Percentiles rank a stretch among this genome's conserved stretches.
These are phyloP conservation scores for Eufriesea mexicana DNA, from an alignment of 1,140 invertebrate species.

Conservation along the genomic window DNA sequence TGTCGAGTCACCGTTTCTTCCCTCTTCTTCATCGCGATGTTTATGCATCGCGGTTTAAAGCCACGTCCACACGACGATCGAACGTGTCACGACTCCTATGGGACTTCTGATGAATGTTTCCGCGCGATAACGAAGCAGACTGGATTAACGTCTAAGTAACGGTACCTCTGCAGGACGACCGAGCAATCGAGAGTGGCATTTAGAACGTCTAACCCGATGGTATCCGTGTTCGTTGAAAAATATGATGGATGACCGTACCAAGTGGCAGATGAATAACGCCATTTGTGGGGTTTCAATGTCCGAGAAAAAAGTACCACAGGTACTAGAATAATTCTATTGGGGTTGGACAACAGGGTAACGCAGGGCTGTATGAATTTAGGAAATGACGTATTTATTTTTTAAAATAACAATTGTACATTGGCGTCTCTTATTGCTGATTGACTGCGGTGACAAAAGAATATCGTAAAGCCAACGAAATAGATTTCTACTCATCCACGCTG, in stretches of 20 bases:
- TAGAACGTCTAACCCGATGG: not conserved
- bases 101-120: slow-evolving; percentile 8
- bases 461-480: too few relatives aligned
- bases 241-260: not conserved
- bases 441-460: too few relatives aligned
- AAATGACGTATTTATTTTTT: too few relatives aligned
- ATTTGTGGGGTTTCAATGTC: too few relatives aligned
- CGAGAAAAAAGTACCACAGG: too few relatives aligned
- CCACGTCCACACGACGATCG: slow-evolving; percentile 52
- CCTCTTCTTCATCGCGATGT: slow-evolving; percentile 55
- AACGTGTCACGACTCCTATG: slow-evolving; percentile 1
- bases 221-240: not conserved
- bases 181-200: not conserved
- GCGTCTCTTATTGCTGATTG: too few relatives aligned
- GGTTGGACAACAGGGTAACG: too few relatives aligned
- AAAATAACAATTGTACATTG: too few relatives aligned
- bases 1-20: slow-evolving; percentile 52
- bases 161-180: not conserved
- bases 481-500: too few relatives aligned
- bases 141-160: not conserved
- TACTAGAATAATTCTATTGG: too few relatives aligned
- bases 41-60: slow-evolving; percentile 56
- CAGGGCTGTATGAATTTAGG: not conserved
- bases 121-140: slow-evolving; percentile 12
- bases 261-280: too few relatives aligned